A percentile compares a stretch with the other conserved stretches of the same genome.
Evolutionary conservation across 2,888 invertebrate genomes (phyloP).

Genomic region (Blera fallax): DNA sequence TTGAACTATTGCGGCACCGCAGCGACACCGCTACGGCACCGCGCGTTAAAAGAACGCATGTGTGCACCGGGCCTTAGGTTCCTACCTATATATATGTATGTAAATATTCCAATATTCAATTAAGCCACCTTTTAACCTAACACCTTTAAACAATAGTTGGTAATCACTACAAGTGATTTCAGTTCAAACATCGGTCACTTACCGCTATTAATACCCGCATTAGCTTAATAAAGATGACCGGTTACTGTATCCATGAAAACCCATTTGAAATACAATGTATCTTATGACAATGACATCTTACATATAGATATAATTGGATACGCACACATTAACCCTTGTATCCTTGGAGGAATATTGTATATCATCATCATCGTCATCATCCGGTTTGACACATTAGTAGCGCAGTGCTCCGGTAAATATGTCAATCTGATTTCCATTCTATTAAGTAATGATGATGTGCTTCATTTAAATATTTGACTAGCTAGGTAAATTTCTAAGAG

Average conservation of each 20-base stretch:
- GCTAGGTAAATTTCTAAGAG: background rate
- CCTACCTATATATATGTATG: background rate
- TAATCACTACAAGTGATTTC: background rate
- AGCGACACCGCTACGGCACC: no score
- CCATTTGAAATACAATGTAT: background rate
- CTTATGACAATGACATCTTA: background rate
- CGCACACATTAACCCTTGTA: background rate
- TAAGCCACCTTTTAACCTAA: background rate
- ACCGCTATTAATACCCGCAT: background rate
- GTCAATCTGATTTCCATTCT: background rate
- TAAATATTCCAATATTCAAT: no score
- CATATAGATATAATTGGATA: background rate
- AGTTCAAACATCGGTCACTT: background rate
- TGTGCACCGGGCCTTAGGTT: no score
- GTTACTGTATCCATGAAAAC: background rate
- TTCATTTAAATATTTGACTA: slow-evolving; percentile 16
- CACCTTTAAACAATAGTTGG: background rate
- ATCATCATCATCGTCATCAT: slow-evolving; percentile 8
- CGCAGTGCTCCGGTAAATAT: slow-evolving; percentile 9
- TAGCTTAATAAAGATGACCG: slow-evolving; percentile 29
- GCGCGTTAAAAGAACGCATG: no score
- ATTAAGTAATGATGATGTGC: slow-evolving; percentile 22
- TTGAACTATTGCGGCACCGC: no score
- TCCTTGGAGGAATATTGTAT: slow-evolving; percentile 2
- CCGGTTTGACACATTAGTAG: slow-evolving; percentile 3